Evolutionary conservation across 2,888 invertebrate species (phyloP).

Genomic region (Coremacera marginata): DNA sequence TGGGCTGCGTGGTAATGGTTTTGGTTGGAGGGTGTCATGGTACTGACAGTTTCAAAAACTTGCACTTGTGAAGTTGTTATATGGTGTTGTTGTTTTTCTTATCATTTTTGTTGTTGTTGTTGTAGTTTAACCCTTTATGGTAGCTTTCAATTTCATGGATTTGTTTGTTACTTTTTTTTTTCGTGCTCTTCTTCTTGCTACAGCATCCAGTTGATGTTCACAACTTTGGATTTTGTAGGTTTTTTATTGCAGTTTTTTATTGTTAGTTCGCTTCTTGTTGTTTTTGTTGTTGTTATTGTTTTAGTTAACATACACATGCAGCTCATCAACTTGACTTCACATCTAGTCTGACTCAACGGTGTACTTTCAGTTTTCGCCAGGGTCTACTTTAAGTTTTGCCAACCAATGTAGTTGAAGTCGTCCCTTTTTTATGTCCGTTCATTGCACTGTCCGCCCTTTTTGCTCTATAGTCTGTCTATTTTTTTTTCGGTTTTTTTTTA

Average conservation of each 20-base stretch:
- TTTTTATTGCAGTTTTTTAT: conserved; percentile 31
- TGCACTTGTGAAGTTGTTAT: no score
- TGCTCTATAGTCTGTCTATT: no score
- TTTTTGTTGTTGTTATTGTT: conserved; percentile 56
- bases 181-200: conserved; percentile 23
- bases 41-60: no score
- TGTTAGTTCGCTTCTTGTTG: conserved; percentile 51
- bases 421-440: background rate
- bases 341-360: background rate
- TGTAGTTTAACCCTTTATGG: background rate
- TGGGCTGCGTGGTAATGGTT: no score
- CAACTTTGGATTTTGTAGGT: conserved; percentile 36
- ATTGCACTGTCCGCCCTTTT: background rate
- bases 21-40: no score
- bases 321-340: conserved; percentile 28
- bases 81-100: background rate
- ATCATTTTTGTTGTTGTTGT: background rate
- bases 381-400: background rate
- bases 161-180: conserved; percentile 11
- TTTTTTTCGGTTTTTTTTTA: conserved; percentile 46
- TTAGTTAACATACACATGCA: conserved; percentile 48
- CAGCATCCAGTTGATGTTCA: conserved; percentile 32
- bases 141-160: conserved; percentile 28
- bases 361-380: background rate
- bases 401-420: background rate